A percentile compares a stretch with the other conserved stretches of the same genome.
Evolutionary conservation across 1,140 invertebrate species (phyloP).

Genomic region (Chelonus insularis): DNA sequence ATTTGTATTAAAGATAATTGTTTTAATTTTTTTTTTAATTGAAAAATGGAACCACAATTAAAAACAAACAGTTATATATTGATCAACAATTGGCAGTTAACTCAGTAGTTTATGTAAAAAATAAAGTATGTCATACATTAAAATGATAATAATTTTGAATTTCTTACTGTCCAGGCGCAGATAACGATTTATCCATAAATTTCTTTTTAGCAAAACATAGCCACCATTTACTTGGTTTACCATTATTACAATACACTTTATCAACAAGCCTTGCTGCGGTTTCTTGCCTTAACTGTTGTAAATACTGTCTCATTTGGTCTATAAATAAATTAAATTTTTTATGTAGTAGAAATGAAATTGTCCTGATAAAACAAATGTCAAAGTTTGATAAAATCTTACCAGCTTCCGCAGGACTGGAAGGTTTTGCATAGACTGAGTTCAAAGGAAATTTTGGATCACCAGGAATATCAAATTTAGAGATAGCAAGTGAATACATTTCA

Average conservation of each 20-base stretch:
- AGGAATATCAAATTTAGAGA: conserved; percentile 95
- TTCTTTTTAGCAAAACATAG: conserved; percentile 98
- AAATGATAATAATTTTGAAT: background rate
- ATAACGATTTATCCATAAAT: conserved; percentile 99
- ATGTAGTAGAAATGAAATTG: background rate
- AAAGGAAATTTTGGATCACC: conserved; percentile 96
- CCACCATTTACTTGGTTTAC: conserved; percentile 99
- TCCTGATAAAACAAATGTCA: background rate
- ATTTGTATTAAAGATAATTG: too few species aligned
- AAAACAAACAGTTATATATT: too few species aligned
- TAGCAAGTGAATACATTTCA: conserved; percentile 95
- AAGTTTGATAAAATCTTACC: conserved; percentile 60
- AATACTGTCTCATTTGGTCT: conserved; percentile 91
- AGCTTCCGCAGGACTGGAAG: conserved; percentile 74
- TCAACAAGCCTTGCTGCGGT: conserved; percentile 88
- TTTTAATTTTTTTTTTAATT: too few species aligned
- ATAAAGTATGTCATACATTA: background rate
- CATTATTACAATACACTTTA: conserved; percentile 77
- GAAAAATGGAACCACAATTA: too few species aligned
- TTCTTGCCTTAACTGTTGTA: conserved; percentile 94
- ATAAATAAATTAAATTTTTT: conserved; percentile 42
- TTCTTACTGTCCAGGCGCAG: conserved; percentile 72
- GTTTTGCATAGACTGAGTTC: conserved; percentile 95
- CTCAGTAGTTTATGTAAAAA: too few species aligned
- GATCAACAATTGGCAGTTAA: too few species aligned